Percentiles rank a stretch among this genome's conserved stretches.
Evolutionary conservation across 92 coral and sea anemone genomes (phyloP).

Genomic region (Nematostella vectensis): DNA sequence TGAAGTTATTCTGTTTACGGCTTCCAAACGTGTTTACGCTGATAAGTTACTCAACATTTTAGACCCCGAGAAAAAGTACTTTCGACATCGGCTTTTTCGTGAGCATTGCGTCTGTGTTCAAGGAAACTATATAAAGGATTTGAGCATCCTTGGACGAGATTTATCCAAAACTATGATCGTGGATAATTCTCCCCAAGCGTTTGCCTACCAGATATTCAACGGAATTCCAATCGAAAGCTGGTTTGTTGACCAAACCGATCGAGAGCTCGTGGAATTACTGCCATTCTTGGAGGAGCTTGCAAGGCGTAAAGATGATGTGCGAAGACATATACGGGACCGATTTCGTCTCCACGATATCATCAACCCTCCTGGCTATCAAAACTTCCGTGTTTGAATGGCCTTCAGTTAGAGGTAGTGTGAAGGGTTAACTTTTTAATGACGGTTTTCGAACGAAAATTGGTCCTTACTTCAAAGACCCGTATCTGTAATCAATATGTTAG

Average conservation of each 20-base stretch:
- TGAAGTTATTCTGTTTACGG: slow-evolving; percentile 96
- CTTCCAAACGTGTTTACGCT: slow-evolving; percentile 97
- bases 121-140: slow-evolving; percentile 95
- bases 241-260: slow-evolving; percentile 92
- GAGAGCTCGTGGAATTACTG: slow-evolving; percentile 80
- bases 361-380: slow-evolving; percentile 25
- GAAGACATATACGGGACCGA: slow-evolving; percentile 92
- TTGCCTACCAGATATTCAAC: slow-evolving; percentile 96
- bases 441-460: too few species aligned
- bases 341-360: slow-evolving; percentile 95
- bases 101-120: slow-evolving; percentile 98
- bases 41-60: slow-evolving; percentile 92
- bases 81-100: slow-evolving; percentile 96
- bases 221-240: slow-evolving; percentile 99
- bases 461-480: too few species aligned
- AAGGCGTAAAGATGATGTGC: slow-evolving; percentile 80
- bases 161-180: slow-evolving; percentile 97
- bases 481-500: too few species aligned
- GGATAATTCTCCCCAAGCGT: slow-evolving; percentile 99
- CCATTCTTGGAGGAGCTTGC: slow-evolving; percentile 91
- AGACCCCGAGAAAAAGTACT: slow-evolving; percentile 84
- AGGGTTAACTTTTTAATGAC: too few species aligned
- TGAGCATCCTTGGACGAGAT: slow-evolving; percentile 95
- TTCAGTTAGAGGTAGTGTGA: not conserved
- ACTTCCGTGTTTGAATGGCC: slow-evolving; percentile 8